These are phyloP conservation scores for Scrobipalpa atriplicella DNA, from an alignment of 2,888 invertebrate genomes.

Conservation along the genomic window DNA sequence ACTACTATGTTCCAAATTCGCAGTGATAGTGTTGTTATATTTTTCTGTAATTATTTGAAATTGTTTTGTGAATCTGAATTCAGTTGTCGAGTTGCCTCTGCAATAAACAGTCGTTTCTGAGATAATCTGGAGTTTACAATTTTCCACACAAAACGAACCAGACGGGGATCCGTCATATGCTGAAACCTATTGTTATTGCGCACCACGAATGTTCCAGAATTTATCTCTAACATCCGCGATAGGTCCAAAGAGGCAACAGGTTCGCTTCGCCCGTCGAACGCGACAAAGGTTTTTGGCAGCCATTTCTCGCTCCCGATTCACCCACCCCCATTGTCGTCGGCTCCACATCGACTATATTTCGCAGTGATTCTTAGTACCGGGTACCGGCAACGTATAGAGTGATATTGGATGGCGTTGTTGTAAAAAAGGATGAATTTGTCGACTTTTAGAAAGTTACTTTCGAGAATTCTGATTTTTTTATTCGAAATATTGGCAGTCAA, in stretches of 20 bases:
- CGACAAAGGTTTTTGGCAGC: slow-evolving; percentile 41
- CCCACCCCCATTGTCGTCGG: not conserved
- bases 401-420: not conserved
- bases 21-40: too few relatives aligned
- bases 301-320: not conserved
- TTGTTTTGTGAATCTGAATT: too few relatives aligned
- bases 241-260: slow-evolving; percentile 42
- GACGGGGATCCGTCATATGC: too few relatives aligned
- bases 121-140: too few relatives aligned
- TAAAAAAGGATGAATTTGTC: not conserved
- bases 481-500: not conserved
- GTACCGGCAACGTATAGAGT: not conserved
- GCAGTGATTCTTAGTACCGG: slow-evolving; percentile 6
- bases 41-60: too few relatives aligned
- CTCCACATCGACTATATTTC: not conserved
- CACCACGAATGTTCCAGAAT: not conserved
- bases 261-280: slow-evolving; percentile 36
- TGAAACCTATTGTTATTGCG: too few relatives aligned
- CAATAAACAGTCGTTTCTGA: too few relatives aligned
- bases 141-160: too few relatives aligned
- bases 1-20: too few relatives aligned
- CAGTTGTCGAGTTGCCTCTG: too few relatives aligned
- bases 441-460: not conserved
- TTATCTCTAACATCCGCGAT: not conserved
- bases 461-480: not conserved